Evolutionary conservation across 2,888 invertebrate species (phyloP).

Genomic region (Drosophila incognita): DNA sequence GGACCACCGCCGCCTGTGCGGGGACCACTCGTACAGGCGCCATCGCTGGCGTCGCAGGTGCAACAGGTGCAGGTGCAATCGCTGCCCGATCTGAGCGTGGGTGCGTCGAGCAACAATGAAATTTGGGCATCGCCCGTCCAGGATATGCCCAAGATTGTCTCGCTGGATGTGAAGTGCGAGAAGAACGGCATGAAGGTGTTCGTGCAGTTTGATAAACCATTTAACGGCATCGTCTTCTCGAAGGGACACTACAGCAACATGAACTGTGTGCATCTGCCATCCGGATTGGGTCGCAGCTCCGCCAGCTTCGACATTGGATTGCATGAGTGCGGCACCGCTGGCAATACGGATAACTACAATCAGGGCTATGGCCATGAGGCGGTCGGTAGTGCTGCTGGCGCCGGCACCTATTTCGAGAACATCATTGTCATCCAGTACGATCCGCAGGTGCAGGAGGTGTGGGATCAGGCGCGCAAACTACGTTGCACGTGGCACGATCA

Average conservation of each 20-base stretch:
- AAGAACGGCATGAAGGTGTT: conserved; percentile 97
- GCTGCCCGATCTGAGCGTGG: conserved; percentile 82
- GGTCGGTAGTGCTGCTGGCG: conserved; percentile 86
- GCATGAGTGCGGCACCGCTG: conserved; percentile 96
- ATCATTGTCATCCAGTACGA: conserved; percentile 97
- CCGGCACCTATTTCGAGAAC: conserved; percentile 97
- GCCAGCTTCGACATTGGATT: conserved; percentile 96
- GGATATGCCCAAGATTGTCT: conserved; percentile 97
- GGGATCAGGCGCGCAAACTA: conserved; percentile 96
- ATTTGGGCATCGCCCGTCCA: conserved; percentile 94
- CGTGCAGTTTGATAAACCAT: conserved; percentile 96
- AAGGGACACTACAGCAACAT: conserved; percentile 97
- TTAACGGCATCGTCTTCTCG: conserved; percentile 97
- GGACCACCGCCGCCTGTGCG: conserved; percentile 87
- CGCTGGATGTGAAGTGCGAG: conserved; percentile 96
- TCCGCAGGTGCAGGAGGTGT: conserved; percentile 96
- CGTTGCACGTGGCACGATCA: conserved; percentile 98
- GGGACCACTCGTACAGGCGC: conserved; percentile 55
- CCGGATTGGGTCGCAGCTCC: conserved; percentile 93
- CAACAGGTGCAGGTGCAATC: conserved; percentile 65
- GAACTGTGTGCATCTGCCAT: conserved; percentile 95
- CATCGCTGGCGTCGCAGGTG: conserved; percentile 59
- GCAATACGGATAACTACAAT: conserved; percentile 95
- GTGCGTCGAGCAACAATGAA: conserved; percentile 87
- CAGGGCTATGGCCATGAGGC: conserved; percentile 95